These are phyloP conservation scores for Orbicella faveolata DNA, from an alignment of 64 coral and sea anemone species.

Conservation along the genomic window DNA sequence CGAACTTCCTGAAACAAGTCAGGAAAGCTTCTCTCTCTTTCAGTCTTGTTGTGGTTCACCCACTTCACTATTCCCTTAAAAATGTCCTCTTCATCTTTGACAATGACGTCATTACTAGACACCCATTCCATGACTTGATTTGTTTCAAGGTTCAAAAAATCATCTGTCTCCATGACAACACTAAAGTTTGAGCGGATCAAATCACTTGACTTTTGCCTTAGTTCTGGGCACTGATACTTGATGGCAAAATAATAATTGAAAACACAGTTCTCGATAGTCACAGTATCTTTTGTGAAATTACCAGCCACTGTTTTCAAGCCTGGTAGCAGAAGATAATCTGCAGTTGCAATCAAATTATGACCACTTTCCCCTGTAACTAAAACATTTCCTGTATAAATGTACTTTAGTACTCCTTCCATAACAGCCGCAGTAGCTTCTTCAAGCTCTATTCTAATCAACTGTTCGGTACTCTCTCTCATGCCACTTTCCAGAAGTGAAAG, in stretches of 20 bases:
- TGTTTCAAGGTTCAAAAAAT: neutral
- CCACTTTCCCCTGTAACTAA: neutral
- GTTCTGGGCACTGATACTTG: neutral
- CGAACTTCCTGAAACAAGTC: neutral
- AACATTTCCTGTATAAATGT: conserved; percentile 16
- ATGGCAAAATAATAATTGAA: conserved; percentile 21
- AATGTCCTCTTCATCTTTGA: neutral
- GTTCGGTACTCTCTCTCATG: neutral
- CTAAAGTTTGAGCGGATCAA: neutral
- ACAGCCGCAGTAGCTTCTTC: neutral
- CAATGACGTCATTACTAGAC: neutral
- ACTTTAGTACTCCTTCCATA: conserved; percentile 1
- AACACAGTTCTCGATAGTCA: neutral
- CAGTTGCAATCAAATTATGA: neutral
- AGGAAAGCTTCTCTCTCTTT: neutral
- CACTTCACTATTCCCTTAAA: neutral
- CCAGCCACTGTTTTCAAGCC: neutral
- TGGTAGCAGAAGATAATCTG: neutral
- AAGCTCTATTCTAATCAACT: neutral
- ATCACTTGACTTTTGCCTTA: neutral
- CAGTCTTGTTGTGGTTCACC: neutral
- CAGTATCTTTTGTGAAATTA: no score
- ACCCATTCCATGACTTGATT: neutral
- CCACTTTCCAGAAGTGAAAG: neutral
- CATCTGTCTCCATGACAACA: neutral